Conservation (phyloP, 2,797 vertebrate genomes). For the Adrianichthys oophorus region DNA sequence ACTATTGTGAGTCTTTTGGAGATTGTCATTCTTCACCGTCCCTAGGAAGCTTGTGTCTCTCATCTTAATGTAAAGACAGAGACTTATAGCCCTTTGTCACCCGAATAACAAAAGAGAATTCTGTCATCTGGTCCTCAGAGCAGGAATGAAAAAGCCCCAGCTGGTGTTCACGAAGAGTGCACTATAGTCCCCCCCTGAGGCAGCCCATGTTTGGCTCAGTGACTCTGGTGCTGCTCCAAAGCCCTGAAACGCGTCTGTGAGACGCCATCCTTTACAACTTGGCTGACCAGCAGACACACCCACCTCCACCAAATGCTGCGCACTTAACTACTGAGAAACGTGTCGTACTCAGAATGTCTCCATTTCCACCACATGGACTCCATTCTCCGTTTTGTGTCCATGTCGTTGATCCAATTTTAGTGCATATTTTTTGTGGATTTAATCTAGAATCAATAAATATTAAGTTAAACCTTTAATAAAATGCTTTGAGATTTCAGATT, state of each 20-base stretch:
- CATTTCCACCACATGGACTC: slow-evolving; percentile 15
- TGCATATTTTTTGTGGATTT: no score
- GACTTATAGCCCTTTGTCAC: slow-evolving; percentile 49
- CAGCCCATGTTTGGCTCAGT: slow-evolving; percentile 53
- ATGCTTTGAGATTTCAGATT: no score
- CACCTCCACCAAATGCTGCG: slow-evolving; percentile 38
- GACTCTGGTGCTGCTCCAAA: slow-evolving; percentile 47
- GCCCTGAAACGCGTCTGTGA: slow-evolving; percentile 54
- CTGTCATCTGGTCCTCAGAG: slow-evolving; percentile 10
- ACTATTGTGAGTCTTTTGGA: slow-evolving; percentile 32
- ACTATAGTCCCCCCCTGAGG: slow-evolving; percentile 53
- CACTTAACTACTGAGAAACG: slow-evolving; percentile 30
- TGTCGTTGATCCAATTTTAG: neutral
- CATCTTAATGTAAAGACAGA: slow-evolving; percentile 49
- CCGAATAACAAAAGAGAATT: no score
- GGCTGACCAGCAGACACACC: slow-evolving; percentile 58
- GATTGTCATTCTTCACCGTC: slow-evolving; percentile 30
- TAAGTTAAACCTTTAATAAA: no score
- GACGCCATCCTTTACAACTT: slow-evolving; percentile 69
- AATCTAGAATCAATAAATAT: no score
- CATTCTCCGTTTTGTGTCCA: slow-evolving; percentile 4
- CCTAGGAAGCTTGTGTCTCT: slow-evolving; percentile 21
- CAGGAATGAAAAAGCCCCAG: slow-evolving; percentile 12
- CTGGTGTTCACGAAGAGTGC: slow-evolving; percentile 13
- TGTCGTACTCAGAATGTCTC: slow-evolving; percentile 26